These are phyloP conservation scores for Melanchra persicariae DNA, from an alignment of 2,888 invertebrate genomes.

Conservation along the genomic window DNA sequence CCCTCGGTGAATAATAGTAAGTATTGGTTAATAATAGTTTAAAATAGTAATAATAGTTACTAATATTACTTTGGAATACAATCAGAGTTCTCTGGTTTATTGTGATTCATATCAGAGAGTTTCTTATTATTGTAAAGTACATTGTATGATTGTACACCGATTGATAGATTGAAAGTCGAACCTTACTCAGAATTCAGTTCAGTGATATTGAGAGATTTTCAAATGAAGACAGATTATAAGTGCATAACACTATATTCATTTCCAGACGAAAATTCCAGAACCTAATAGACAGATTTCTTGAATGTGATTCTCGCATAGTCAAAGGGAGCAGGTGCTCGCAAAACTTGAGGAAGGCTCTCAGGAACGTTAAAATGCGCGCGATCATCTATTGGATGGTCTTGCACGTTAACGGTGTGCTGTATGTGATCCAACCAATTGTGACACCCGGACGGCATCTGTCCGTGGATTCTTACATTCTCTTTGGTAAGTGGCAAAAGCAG, in stretches of 20 bases:
- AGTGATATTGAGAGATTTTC: too few species aligned
- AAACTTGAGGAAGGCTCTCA: slow-evolving; percentile 69
- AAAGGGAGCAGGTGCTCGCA: slow-evolving; percentile 68
- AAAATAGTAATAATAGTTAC: too few species aligned
- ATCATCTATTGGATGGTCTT: slow-evolving; percentile 73
- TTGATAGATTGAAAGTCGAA: too few species aligned
- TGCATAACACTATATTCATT: slow-evolving; percentile 11
- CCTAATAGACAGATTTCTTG: slow-evolving; percentile 67
- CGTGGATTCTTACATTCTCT: slow-evolving; percentile 70
- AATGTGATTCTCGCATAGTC: slow-evolving; percentile 65
- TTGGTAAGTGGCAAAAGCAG: slow-evolving; percentile 64
- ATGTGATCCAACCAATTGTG: slow-evolving; percentile 68
- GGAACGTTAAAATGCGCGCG: slow-evolving; percentile 73
- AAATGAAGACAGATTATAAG: too few species aligned
- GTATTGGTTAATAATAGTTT: too few species aligned
- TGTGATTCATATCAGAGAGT: too few species aligned
- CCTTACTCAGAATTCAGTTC: too few species aligned
- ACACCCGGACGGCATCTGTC: slow-evolving; percentile 75
- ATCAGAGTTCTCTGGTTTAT: too few species aligned
- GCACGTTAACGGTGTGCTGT: slow-evolving; percentile 69
- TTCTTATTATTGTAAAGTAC: too few species aligned
- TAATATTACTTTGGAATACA: too few species aligned
- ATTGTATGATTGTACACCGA: too few species aligned
- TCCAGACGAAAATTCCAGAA: slow-evolving; percentile 70
- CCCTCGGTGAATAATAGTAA: too few species aligned